These are phyloP conservation scores for Pelochelys cantorii DNA, from an alignment of 2,797 vertebrate genomes.

Conservation along the genomic window DNA sequence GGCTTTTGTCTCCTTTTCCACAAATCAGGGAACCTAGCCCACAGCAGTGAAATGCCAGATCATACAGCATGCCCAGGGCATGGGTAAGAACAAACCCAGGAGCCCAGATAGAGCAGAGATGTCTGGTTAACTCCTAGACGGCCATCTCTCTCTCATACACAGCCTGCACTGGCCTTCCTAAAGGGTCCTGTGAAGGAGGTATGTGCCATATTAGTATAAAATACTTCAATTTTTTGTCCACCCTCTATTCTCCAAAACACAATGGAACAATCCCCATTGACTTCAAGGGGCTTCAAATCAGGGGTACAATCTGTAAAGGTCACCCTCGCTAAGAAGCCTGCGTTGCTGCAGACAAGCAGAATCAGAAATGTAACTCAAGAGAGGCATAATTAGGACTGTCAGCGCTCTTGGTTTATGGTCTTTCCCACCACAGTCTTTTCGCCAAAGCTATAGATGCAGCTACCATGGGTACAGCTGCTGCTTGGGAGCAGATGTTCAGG, in stretches of 20 bases:
- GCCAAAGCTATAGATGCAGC: neutral
- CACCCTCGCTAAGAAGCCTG: neutral
- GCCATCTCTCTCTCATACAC: neutral
- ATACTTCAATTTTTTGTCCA: neutral
- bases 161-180: neutral
- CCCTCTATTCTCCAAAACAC: neutral
- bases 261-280: neutral
- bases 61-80: neutral
- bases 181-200: neutral
- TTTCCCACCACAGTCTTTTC: neutral
- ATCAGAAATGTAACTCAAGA: neutral
- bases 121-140: neutral
- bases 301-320: neutral
- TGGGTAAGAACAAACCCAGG: rapidly evolving
- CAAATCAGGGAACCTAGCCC: neutral
- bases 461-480: neutral
- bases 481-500: neutral
- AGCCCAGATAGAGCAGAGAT: no score
- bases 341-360: neutral
- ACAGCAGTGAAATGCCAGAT: neutral
- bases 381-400: neutral
- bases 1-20: rapidly evolving
- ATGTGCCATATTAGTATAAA: neutral
- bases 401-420: neutral
- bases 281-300: neutral